These are phyloP conservation scores for Centropus unirufus DNA, from an alignment of 2,113 vertebrate species.

Conservation along the genomic window DNA sequence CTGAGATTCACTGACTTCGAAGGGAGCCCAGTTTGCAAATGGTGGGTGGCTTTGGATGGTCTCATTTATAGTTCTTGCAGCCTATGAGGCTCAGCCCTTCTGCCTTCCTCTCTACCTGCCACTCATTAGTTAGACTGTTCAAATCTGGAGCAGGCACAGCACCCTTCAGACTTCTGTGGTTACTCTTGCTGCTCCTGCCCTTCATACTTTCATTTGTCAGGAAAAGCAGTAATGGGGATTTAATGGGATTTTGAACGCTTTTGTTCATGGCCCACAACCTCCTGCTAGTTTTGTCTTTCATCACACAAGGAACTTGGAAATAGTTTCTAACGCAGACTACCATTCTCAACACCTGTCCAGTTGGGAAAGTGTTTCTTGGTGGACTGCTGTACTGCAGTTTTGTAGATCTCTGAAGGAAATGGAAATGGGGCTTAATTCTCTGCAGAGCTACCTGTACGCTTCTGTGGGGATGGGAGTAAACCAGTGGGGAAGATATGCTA, in stretches of 20 bases:
- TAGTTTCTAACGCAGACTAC: background rate
- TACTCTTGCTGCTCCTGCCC: conserved; percentile 27
- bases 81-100: conserved; percentile 9
- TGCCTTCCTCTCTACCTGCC: background rate
- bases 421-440: conserved; percentile 11
- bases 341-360: background rate
- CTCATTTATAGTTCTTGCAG: conserved; percentile 13
- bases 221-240: conserved; percentile 19
- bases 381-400: background rate
- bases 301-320: background rate
- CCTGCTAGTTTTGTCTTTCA: conserved; percentile 17
- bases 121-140: conserved; percentile 49
- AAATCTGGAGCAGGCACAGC: conserved; percentile 20
- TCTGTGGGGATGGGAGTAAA: background rate
- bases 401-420: conserved; percentile 34
- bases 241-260: conserved; percentile 40
- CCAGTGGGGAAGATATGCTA: background rate
- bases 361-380: background rate
- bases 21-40: conserved; percentile 21
- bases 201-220: background rate
- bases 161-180: conserved; percentile 50
- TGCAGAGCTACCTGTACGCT: background rate
- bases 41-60: background rate
- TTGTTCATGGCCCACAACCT: background rate
- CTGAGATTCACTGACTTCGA: background rate